Evolutionary conservation across 2,113 vertebrate species (phyloP), one percentile per base, ranked within the genome.

Genomic region (Siniperca chuatsi): DNA sequence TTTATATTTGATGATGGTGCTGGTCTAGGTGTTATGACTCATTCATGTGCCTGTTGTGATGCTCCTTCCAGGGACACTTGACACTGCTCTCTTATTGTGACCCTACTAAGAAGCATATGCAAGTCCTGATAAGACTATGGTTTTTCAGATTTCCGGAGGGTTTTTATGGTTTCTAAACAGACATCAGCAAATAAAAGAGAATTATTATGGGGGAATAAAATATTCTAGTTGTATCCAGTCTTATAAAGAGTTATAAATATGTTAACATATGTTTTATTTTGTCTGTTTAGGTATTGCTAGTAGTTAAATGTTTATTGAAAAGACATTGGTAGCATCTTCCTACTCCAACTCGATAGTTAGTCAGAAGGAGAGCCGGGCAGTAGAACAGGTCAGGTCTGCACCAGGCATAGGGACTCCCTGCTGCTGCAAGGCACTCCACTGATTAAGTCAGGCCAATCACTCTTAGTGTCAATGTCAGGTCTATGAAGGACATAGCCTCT

Each of bases 371-470:
- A 33, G 23, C 23, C 21, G 78, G 61, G 66, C 72, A 81, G 54
- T 12, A 12, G 65, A 73, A 81, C 40, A 80, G 18, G 25, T 85
- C 69, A 80, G 61, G 75, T 83, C 58, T 61, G 62, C 29, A 87
- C 68, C 52, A 74, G 61, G 66, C 60, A 40, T 2, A 55, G 83
- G 42, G 82, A 84, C 81, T 85, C 83, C 76, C 90, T 76, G 75
- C 81, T 64, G 60, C 84, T 82, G 42, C 58, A 67, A 83, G 88
- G 62, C 89, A 89, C 71, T 90, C 69, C 73, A 74, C 79, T 91
- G 88, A 92, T 94, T 92, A 92, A 80, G 80, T 91, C 42, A 85
- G 74, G 66, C 84, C 89, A 88, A 92, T 93, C 84, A 70, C 58
- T 91, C 86, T 87, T 79, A 80, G 81, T 83, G 87, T 90, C 90